Conservation (phyloP, 2,797 vertebrate species). For the Podarcis siculus region DNA sequence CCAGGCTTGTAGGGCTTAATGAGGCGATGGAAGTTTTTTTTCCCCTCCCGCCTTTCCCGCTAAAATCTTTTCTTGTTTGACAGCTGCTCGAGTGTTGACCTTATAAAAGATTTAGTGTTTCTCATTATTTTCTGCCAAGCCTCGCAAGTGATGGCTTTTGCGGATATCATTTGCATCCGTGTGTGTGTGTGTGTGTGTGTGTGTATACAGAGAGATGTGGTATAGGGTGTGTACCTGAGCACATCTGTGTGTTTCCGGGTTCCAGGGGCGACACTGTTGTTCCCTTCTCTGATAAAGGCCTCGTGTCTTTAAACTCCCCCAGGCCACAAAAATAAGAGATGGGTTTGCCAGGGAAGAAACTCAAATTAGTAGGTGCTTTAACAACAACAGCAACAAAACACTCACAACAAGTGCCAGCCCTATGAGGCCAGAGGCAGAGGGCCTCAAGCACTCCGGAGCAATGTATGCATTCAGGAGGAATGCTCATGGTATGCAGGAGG, state of each 20-base stretch:
- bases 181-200: constrained; percentile 30
- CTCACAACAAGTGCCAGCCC: not conserved
- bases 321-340: not conserved
- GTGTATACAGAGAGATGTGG: constrained; percentile 41
- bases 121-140: constrained; percentile 99
- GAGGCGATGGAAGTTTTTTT: constrained; percentile 97
- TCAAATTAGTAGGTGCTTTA: not conserved
- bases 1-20: constrained; percentile 98
- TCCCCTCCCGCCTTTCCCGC: constrained; percentile 84
- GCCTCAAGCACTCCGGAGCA: not conserved
- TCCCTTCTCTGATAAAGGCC: not conserved
- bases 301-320: constrained; percentile 16
- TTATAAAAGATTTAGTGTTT: constrained; percentile 99
- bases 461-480: not conserved
- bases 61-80: constrained; percentile 99
- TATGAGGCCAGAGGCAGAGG: not conserved
- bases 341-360: not conserved
- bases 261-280: not conserved
- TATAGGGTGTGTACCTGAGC: fast-evolving
- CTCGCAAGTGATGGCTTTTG: constrained; percentile 90
- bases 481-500: not conserved
- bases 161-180: constrained; percentile 92
- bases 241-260: constrained; percentile 54
- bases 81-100: constrained; percentile 99
- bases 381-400: too few species aligned